These are phyloP conservation scores for Seriola quinqueradiata DNA, from an alignment of 2,113 vertebrate genomes.

Conservation along the genomic window DNA sequence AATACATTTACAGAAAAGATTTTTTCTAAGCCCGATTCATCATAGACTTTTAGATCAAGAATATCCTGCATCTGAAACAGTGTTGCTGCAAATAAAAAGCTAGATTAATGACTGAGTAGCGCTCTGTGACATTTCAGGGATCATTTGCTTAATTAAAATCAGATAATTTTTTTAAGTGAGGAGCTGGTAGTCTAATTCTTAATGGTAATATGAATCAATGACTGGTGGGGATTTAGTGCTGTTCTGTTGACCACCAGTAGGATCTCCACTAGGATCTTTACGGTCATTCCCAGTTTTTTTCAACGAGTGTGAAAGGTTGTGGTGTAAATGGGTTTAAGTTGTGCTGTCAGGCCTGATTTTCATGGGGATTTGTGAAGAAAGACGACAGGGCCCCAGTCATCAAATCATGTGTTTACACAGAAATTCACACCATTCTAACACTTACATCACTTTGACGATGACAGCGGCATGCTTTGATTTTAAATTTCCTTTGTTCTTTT, in stretches of 20 bases:
- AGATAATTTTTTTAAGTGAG: neutral
- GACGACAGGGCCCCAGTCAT: slow-evolving; percentile 90
- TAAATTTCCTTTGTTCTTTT: slow-evolving; percentile 40
- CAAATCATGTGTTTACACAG: slow-evolving; percentile 94
- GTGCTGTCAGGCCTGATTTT: slow-evolving; percentile 68
- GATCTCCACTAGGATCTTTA: neutral
- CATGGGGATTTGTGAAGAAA: slow-evolving; percentile 81
- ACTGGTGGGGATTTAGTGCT: neutral
- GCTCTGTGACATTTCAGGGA: neutral
- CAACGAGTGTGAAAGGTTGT: slow-evolving; percentile 64
- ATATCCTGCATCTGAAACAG: neutral
- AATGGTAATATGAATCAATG: neutral
- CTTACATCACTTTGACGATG: slow-evolving; percentile 84
- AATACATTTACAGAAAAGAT: neutral
- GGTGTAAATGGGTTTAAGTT: slow-evolving; percentile 64
- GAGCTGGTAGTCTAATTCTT: neutral
- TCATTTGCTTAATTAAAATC: no score
- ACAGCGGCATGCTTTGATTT: slow-evolving; percentile 85
- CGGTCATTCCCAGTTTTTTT: slow-evolving; percentile 82
- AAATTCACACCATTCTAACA: slow-evolving; percentile 95
- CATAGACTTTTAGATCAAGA: neutral
- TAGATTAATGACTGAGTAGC: neutral
- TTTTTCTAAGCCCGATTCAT: neutral
- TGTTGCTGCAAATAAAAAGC: neutral
- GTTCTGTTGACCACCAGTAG: neutral